phyloP scores from a whole-genome alignment of 1,140 invertebrate species.

The Piezodorus guildinii region DNA sequence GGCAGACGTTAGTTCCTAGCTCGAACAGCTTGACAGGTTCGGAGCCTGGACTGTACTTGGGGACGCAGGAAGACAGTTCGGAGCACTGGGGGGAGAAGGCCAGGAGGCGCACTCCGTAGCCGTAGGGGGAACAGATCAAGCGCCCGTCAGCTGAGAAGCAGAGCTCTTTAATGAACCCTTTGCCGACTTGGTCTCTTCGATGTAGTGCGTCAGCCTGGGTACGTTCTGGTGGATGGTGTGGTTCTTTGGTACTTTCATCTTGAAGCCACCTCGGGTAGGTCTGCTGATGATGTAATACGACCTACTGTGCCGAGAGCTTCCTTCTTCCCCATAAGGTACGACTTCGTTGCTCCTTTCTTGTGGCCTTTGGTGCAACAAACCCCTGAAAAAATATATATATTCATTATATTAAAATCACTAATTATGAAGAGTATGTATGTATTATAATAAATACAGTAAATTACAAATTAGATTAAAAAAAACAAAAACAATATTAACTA shows the following conservation, averaged over 20 bases:
- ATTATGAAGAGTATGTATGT: too few relatives aligned
- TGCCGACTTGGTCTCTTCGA: conserved; percentile 77
- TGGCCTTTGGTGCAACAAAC: neutral
- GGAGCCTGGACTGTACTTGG: too few relatives aligned
- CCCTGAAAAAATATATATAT: neutral
- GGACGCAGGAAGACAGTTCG: conserved; percentile 61
- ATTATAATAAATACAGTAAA: too few relatives aligned
- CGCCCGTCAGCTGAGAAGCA: conserved; percentile 82
- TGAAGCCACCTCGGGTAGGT: neutral
- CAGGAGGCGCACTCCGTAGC: conserved; percentile 67
- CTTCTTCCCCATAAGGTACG: neutral
- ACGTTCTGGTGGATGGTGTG: conserved; percentile 29
- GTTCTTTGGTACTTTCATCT: conserved; percentile 19
- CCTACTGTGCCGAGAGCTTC: neutral
- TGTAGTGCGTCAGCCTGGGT: conserved; percentile 68
- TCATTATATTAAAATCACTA: neutral
- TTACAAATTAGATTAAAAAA: too few relatives aligned
- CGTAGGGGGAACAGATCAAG: conserved; percentile 79
- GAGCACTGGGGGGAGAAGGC: conserved; percentile 65
- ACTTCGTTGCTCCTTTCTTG: too few relatives aligned
- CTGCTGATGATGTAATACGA: conserved; percentile 20
- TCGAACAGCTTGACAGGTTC: conserved; percentile 40
- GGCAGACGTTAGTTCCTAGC: conserved; percentile 56
- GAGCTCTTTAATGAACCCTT: conserved; percentile 50
- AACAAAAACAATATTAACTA: too few relatives aligned